Evolutionary conservation across 2,113 vertebrate species (phyloP), one percentile per base, ranked within the genome.

Genomic region (Seriola quinqueradiata): DNA sequence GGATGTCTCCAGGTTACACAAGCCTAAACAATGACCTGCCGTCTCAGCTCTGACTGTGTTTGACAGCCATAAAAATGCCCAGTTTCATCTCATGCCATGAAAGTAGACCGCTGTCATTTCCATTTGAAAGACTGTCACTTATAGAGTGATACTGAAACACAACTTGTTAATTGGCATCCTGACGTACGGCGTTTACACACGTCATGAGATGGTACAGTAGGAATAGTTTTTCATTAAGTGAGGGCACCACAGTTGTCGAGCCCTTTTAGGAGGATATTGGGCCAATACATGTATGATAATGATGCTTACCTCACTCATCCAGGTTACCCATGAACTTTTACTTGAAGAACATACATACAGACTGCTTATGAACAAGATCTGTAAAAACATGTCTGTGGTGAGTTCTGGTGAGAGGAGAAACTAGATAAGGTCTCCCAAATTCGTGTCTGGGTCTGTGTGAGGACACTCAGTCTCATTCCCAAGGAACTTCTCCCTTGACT

Each of bases 11-110:
- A 59, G 50, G 59, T 60, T 40, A 57, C n/a, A 21, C 1, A 17
- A 54, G 23, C 3, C 21, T n/a, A 5, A 0, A 54, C 0, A 25
- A 48, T 5, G 52, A 14, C 14, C 40, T 23, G 61, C 25, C 5
- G 42, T 13, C 46, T 25, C 48, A 52, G 34, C 71, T 0, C 44
- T 40, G 54, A 79, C 46, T 50, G 84, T 70, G 90, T 68, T 70
- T 79, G 91, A 92, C 84, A 80, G 75, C 14, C 44, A 55, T 84
- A 70, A 71, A 82, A 90, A 85, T 63, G 83, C 64, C 82, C 85
- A 76, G 65, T 64, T 72, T 81, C 11, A 21, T 44, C 70, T 25
- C 69, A 44, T 55, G 70, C 82, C 68, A 58, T 82, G 55, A 72
- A 76, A 73, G 34, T 12, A 57, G 68, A 88, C 65, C 76, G 77